These are phyloP conservation scores for Oncopodura yosiiana DNA, from an alignment of 1,140 invertebrate species.

Conservation along the genomic window DNA sequence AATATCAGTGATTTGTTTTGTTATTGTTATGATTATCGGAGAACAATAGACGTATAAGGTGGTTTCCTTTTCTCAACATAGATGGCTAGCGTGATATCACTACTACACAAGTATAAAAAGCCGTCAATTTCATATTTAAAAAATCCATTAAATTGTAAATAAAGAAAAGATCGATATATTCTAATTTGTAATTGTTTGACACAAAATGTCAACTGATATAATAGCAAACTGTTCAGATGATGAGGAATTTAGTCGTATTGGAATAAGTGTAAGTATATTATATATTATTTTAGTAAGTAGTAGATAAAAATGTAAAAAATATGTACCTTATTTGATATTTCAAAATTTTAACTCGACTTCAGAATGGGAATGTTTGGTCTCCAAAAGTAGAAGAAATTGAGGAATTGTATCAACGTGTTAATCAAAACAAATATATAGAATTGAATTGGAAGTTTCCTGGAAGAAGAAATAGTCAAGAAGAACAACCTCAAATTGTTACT, in stretches of 20 bases:
- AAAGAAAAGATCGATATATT: too few relatives aligned
- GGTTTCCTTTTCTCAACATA: too few relatives aligned
- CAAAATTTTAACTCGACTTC: neutral
- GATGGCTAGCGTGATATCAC: too few relatives aligned
- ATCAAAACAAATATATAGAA: slow-evolving; percentile 45
- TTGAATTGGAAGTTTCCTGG: slow-evolving; percentile 57
- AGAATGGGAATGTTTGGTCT: slow-evolving; percentile 11
- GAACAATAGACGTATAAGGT: too few relatives aligned
- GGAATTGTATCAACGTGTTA: slow-evolving; percentile 48
- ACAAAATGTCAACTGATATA: neutral
- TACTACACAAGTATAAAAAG: too few relatives aligned
- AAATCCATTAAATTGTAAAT: too few relatives aligned
- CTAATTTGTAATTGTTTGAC: neutral
- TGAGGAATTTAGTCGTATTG: slow-evolving; percentile 15
- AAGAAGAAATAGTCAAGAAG: slow-evolving; percentile 48
- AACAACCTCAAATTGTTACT: slow-evolving; percentile 35
- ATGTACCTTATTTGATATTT: neutral
- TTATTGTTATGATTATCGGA: too few relatives aligned
- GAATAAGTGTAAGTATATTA: slow-evolving; percentile 8
- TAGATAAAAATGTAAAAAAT: neutral
- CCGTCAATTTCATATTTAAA: too few relatives aligned
- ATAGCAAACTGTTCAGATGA: slow-evolving; percentile 22
- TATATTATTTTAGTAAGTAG: neutral
- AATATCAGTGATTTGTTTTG: too few relatives aligned
- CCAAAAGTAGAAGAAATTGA: slow-evolving; percentile 43